Base-by-base conservation (phyloP, 2,888 invertebrate genomes). In the Dasysyrphus tricinctus region DNA sequence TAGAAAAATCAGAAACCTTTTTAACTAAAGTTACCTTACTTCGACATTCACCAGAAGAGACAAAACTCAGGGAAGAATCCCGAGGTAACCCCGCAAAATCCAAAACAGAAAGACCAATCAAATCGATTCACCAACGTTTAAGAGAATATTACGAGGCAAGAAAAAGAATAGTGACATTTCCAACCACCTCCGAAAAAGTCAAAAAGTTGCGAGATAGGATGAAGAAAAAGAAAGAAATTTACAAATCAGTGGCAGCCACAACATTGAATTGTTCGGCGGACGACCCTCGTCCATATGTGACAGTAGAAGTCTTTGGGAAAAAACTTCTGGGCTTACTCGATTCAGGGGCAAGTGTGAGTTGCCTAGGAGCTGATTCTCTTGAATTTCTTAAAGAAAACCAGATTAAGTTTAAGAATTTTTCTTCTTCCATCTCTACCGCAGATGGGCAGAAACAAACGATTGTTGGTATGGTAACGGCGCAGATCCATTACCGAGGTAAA, bases 91-190 rank as follows among this genome's bases (percentile, higher is more conserved):
- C 37, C 2, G 11, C 11, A 0, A 47, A 16, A n/a, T 5, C 12
- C 3, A n/a, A 7, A 19, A 19, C 16, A 7, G 8, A 0, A n/a
- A 59, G 16, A 2, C 1, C 8, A 11, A 1, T 11, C 2, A 59
- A 59, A 12, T 59, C 57, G 19, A 5, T 59, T n/a, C 57, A 57
- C 11, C 12, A 57, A 16, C 34, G 57, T 2, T 9, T 57, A 3
- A 57, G 9, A 57, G 37, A 57, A 0, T 57, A 57, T 16, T 57
- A 57, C 5, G 57, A 57, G 37, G 57, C 57, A 4, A n/a, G 57
- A 9, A 34, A 57, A 57, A n/a, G 34, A 34, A 57, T 57, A 37
- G 57, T 57, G 1, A 57, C 37, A 3, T 57, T 57, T 16, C 34
- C n/a, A n/a, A n/a, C n/a, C n/a, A n/a, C 57, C 3, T 57, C 57